Evolutionary conservation across 2,113 vertebrate species (phyloP).

Genomic region (Himantopus leucocephalus): DNA sequence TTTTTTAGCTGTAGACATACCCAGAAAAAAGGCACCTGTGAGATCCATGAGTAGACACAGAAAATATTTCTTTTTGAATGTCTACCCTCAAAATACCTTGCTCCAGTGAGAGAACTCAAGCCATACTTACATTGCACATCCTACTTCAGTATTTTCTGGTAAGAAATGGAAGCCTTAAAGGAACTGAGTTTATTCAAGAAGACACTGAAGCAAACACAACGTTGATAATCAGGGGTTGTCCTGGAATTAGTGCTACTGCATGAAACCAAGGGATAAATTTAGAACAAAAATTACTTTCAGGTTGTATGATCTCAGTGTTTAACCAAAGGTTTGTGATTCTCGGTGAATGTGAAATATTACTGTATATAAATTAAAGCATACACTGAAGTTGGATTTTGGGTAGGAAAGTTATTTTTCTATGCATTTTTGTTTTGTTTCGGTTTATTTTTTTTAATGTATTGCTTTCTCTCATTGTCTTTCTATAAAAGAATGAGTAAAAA

Average conservation of each 20-base stretch:
- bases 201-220: background rate
- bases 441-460: background rate
- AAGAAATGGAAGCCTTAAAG: background rate
- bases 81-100: background rate
- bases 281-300: background rate
- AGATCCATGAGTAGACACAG: background rate
- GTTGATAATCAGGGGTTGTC: background rate
- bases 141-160: background rate
- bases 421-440: background rate
- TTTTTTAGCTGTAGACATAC: slow-evolving; percentile 51
- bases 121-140: background rate
- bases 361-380: background rate
- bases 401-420: background rate
- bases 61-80: background rate
- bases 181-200: background rate
- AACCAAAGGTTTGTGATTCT: background rate
- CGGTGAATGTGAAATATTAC: background rate
- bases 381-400: background rate
- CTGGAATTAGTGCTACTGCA: background rate
- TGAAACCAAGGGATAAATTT: background rate
- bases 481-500: background rate
- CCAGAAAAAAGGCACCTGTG: background rate
- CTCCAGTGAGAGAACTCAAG: background rate
- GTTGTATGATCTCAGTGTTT: background rate
- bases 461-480: background rate